Evolutionary conservation across 2,888 invertebrate genomes (phyloP).

Genomic region (Crepidodera aurea): DNA sequence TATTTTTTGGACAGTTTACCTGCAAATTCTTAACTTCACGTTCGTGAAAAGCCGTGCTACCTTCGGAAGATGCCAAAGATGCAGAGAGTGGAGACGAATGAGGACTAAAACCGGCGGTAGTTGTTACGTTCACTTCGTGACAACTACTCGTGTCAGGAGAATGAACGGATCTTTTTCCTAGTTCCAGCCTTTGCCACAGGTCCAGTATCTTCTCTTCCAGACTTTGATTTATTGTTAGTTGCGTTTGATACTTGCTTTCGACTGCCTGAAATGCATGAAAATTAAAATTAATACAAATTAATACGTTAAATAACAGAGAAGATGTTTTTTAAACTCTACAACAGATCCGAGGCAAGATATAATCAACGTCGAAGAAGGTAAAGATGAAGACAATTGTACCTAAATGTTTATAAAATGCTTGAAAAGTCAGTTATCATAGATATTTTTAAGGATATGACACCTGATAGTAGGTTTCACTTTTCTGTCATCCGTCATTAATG

Average conservation of each 20-base stretch:
- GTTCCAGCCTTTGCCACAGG: constrained; percentile 60
- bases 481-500: too few species aligned
- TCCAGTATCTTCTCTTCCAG: constrained; percentile 67
- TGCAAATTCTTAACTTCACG: constrained; percentile 71
- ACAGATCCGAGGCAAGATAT: too few species aligned
- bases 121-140: constrained; percentile 63
- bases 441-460: too few species aligned
- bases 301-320: too few species aligned
- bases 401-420: too few species aligned
- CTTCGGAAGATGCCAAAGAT: constrained; percentile 70
- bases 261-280: constrained; percentile 65
- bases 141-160: constrained; percentile 63
- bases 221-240: constrained; percentile 65
- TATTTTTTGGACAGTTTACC: too few species aligned
- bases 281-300: too few species aligned
- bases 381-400: too few species aligned
- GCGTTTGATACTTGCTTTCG: constrained; percentile 68
- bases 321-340: too few species aligned
- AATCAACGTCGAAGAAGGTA: too few species aligned
- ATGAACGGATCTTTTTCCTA: constrained; percentile 49
- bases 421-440: too few species aligned
- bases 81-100: constrained; percentile 70
- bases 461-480: too few species aligned
- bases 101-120: constrained; percentile 59
- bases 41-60: constrained; percentile 60